These are phyloP conservation scores for Tetrapedia diversipes DNA, from an alignment of 2,888 invertebrate species.

Conservation along the genomic window DNA sequence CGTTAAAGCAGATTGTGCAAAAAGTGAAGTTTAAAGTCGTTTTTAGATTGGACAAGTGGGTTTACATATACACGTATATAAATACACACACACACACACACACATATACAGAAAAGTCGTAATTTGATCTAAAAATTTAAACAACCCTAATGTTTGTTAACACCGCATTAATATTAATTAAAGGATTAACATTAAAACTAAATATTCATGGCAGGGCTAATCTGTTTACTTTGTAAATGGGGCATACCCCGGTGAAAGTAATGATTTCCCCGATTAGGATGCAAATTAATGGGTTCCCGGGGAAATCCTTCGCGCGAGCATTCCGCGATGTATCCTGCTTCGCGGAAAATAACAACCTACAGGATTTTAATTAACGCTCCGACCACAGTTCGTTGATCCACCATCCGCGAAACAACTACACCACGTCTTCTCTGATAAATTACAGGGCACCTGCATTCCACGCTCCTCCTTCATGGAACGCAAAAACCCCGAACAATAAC, in stretches of 20 bases:
- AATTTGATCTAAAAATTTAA: conserved; percentile 16
- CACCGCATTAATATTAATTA: conserved; percentile 54
- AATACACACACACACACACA: too few relatives aligned
- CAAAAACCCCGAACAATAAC: background rate
- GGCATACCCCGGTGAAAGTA: conserved; percentile 43
- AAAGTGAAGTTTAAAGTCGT: too few relatives aligned
- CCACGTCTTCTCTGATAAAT: background rate
- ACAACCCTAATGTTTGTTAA: conserved; percentile 35
- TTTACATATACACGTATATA: too few relatives aligned
- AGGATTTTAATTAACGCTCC: conserved; percentile 10
- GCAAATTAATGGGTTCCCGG: conserved; percentile 52
- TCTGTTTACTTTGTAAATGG: conserved; percentile 55
- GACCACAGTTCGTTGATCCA: background rate
- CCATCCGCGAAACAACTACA: background rate
- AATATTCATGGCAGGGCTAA: conserved; percentile 43
- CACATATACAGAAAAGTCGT: too few relatives aligned
- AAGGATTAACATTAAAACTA: conserved; percentile 45
- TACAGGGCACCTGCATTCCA: background rate
- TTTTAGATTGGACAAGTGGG: too few relatives aligned
- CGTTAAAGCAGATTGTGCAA: too few relatives aligned
- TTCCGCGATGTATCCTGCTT: conserved; percentile 22
- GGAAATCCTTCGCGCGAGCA: conserved; percentile 29
- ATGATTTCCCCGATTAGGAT: conserved; percentile 55
- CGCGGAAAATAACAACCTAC: conserved; percentile 10
- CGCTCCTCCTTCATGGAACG: background rate